Evolutionary conservation across 2,113 vertebrate species (phyloP).

Genomic region (Hydrolagus affinis): DNA sequence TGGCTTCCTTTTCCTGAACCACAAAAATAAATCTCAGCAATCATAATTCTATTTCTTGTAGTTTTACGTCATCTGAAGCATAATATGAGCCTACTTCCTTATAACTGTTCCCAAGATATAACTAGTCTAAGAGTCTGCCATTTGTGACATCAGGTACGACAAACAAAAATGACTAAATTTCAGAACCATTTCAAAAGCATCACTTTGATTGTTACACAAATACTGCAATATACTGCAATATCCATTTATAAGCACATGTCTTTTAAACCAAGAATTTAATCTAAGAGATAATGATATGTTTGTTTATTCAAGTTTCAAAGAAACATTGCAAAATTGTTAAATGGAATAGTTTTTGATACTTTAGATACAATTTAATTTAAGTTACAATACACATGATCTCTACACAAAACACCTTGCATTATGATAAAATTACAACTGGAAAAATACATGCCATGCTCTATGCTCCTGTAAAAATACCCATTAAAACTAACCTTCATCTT

Average conservation of each 20-base stretch:
- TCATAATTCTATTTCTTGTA: not conserved
- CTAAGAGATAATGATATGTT: too few relatives aligned
- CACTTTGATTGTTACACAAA: not conserved
- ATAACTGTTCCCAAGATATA: too few relatives aligned
- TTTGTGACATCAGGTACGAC: too few relatives aligned
- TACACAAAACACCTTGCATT: not conserved
- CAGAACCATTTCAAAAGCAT: not conserved
- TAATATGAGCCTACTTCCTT: too few relatives aligned
- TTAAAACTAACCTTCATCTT: not conserved
- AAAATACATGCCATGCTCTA: not conserved
- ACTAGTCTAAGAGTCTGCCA: too few relatives aligned
- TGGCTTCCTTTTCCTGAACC: constrained; percentile 67
- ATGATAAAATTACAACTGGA: not conserved
- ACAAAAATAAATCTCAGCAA: not conserved
- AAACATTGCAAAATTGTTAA: too few relatives aligned
- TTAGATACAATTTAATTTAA: not conserved
- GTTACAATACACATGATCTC: not conserved
- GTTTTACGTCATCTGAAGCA: too few relatives aligned
- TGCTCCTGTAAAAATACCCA: not conserved
- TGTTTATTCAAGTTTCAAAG: too few relatives aligned
- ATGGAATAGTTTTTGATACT: not conserved
- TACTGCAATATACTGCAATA: not conserved
- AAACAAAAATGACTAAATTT: not conserved
- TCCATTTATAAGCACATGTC: not conserved
- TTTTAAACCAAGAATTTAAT: not conserved